A percentile compares a stretch with the other conserved stretches of the same genome.
Conservation (phyloP, 2,113 vertebrate genomes). For the Microtus oregoni region DNA sequence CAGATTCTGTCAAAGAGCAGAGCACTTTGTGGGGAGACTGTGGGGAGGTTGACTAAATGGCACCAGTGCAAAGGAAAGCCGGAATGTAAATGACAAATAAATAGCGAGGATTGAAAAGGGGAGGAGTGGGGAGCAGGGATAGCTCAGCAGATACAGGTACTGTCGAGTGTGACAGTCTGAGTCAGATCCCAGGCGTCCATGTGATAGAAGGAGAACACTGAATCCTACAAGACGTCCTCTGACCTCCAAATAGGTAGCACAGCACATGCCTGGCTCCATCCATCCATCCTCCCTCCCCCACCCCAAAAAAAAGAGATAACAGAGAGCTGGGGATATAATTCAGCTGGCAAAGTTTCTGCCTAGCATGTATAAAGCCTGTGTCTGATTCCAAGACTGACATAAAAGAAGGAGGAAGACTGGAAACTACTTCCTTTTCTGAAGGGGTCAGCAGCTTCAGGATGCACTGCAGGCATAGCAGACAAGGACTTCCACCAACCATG, state of each 20-base stretch:
- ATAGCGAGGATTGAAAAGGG: neutral
- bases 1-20: neutral
- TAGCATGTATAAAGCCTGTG: neutral
- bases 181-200: neutral
- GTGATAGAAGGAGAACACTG: neutral
- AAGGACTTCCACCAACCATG: neutral
- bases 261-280: neutral
- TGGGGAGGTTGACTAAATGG: neutral
- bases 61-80: too few relatives aligned
- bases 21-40: neutral
- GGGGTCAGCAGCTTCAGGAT: neutral
- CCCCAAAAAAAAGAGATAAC: neutral
- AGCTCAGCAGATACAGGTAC: too few relatives aligned
- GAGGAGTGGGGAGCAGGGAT: neutral
- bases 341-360: neutral
- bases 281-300: neutral
- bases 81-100: neutral
- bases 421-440: neutral
- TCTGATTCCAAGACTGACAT: neutral
- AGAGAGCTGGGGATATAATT: neutral
- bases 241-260: neutral
- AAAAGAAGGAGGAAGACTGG: too few relatives aligned
- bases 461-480: fast-evolving
- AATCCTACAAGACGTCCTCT: neutral
- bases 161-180: neutral